Percentiles rank a stretch among this genome's conserved stretches.
Evolutionary conservation across 2,888 invertebrate genomes (phyloP).

Genomic region (Furcula furcula): DNA sequence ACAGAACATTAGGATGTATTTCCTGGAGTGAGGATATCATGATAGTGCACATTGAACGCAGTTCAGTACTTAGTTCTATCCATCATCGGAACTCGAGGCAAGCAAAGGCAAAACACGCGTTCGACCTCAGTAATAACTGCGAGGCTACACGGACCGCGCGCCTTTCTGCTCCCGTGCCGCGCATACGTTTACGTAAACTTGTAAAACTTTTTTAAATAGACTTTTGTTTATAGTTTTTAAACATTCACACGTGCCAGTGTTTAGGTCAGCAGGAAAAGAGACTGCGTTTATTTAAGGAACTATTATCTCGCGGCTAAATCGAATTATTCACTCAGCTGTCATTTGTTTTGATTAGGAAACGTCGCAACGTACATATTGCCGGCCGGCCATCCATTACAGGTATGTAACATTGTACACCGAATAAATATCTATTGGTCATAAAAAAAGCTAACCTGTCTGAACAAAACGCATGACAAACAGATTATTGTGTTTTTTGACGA

Average conservation of each 20-base stretch:
- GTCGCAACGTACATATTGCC: slow-evolving; percentile 43
- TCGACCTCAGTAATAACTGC: slow-evolving; percentile 58
- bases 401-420: slow-evolving; percentile 57
- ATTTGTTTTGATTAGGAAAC: slow-evolving; percentile 68
- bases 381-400: slow-evolving; percentile 59
- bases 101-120: not conserved
- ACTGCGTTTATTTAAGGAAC: slow-evolving; percentile 22
- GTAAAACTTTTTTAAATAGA: slow-evolving; percentile 49
- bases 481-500: slow-evolving; percentile 1
- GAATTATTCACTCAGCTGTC: slow-evolving; percentile 47
- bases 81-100: slow-evolving; percentile 10
- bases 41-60: too few species aligned
- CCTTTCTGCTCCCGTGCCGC: slow-evolving; percentile 51
- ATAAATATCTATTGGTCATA: slow-evolving; percentile 25
- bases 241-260: slow-evolving; percentile 39
- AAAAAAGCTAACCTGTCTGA: slow-evolving; percentile 11
- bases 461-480: not conserved
- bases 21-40: slow-evolving; percentile 41
- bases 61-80: slow-evolving; percentile 10
- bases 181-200: slow-evolving; percentile 67
- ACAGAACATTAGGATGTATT: slow-evolving; percentile 29
- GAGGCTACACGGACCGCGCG: slow-evolving; percentile 65
- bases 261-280: slow-evolving; percentile 22
- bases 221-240: slow-evolving; percentile 10
- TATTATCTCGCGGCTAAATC: slow-evolving; percentile 32